Evolutionary conservation across 1,140 invertebrate genomes (phyloP).

Genomic region (Pachypeltis micranthus): DNA sequence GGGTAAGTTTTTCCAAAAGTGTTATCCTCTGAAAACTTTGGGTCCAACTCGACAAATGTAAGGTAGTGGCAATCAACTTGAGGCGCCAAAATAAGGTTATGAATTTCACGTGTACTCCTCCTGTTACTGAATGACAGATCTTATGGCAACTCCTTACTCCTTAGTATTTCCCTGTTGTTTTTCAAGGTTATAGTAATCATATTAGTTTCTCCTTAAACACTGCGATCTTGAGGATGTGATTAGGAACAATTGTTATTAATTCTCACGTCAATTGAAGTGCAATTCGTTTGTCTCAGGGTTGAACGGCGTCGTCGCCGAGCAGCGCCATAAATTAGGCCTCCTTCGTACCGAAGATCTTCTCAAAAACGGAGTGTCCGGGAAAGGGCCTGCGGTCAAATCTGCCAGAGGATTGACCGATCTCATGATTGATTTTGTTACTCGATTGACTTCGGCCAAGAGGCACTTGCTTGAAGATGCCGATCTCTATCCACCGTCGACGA

Average conservation of each 20-base stretch:
- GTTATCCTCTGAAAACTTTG: too few relatives aligned
- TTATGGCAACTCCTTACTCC: too few relatives aligned
- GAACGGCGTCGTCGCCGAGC: slow-evolving; percentile 64
- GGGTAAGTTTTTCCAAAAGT: slow-evolving; percentile 19
- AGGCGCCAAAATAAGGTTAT: too few relatives aligned
- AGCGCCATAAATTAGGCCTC: slow-evolving; percentile 66
- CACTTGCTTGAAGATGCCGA: slow-evolving; percentile 69
- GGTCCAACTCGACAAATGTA: too few relatives aligned
- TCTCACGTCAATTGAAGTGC: too few relatives aligned
- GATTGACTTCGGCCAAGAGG: slow-evolving; percentile 63
- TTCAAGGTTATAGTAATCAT: neutral
- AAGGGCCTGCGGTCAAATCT: slow-evolving; percentile 39
- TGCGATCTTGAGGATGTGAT: neutral
- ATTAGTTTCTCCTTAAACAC: neutral
- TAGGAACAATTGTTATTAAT: neutral
- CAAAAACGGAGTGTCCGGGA: slow-evolving; percentile 54
- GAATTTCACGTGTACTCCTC: too few relatives aligned
- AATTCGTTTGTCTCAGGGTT: too few relatives aligned
- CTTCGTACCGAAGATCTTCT: slow-evolving; percentile 72
- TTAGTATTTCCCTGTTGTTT: too few relatives aligned
- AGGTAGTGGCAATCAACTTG: too few relatives aligned
- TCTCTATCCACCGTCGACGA: slow-evolving; percentile 43
- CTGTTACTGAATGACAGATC: too few relatives aligned
- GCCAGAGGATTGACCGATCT: slow-evolving; percentile 57
- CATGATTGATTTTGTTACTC: slow-evolving; percentile 63